Evolutionary conservation across 1,140 invertebrate species (phyloP).

Genomic region (Lordiphosa mommai): DNA sequence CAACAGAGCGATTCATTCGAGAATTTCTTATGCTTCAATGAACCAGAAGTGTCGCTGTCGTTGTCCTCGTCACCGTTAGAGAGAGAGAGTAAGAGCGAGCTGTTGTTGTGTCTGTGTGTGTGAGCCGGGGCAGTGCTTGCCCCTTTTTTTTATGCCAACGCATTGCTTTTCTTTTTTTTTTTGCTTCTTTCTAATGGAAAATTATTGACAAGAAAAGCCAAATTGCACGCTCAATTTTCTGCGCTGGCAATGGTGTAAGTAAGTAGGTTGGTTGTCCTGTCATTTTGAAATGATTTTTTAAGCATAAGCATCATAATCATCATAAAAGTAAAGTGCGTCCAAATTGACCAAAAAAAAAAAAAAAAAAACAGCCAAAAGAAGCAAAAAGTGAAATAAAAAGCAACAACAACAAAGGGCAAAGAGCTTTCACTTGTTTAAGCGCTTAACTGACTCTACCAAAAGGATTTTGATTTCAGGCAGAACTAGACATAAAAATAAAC

Average conservation of each 20-base stretch:
- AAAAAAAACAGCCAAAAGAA: not conserved
- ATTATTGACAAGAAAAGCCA: slow-evolving; percentile 70
- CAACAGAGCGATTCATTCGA: slow-evolving; percentile 76
- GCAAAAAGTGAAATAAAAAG: not conserved
- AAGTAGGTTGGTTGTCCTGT: slow-evolving; percentile 28
- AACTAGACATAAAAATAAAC: not conserved
- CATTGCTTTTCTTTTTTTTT: slow-evolving; percentile 35
- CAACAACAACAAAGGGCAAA: not conserved
- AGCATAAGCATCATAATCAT: slow-evolving; percentile 38
- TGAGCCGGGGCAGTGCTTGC: slow-evolving; percentile 34
- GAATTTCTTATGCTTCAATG: slow-evolving; percentile 77
- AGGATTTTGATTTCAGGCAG: slow-evolving; percentile 14
- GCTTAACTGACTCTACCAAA: not conserved
- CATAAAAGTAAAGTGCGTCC: slow-evolving; percentile 49
- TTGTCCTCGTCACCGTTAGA: slow-evolving; percentile 17
- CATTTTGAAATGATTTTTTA: slow-evolving; percentile 41
- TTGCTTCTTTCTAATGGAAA: slow-evolving; percentile 54
- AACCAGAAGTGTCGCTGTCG: slow-evolving; percentile 73
- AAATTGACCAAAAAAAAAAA: slow-evolving; percentile 26
- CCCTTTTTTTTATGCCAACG: slow-evolving; percentile 45
- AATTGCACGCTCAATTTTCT: slow-evolving; percentile 68
- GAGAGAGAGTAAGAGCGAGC: slow-evolving; percentile 3
- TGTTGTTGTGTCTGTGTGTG: slow-evolving; percentile 22
- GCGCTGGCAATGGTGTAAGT: slow-evolving; percentile 5
- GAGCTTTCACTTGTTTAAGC: not conserved